Conservation (phyloP, 1,140 invertebrate genomes). For the Caerostris extrusa region DNA sequence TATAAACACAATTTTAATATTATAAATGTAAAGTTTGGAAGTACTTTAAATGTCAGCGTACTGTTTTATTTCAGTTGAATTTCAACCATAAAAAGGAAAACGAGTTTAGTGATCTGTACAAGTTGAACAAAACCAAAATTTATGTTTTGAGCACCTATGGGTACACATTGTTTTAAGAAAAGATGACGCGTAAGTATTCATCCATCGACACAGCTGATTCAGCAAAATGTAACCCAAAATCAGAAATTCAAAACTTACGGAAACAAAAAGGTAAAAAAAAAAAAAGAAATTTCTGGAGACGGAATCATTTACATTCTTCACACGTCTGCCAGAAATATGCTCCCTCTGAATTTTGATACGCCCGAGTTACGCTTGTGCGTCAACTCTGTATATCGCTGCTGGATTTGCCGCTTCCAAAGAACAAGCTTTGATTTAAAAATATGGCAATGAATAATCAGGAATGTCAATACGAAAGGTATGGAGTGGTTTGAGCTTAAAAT, state of each 20-base stretch:
- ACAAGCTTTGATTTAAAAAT: conserved; percentile 8
- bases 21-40: no score
- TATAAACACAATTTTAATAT: no score
- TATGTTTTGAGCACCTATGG: background rate
- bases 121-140: background rate
- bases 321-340: conserved; percentile 50
- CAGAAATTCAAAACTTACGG: conserved; percentile 45
- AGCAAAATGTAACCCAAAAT: conserved; percentile 17
- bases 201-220: background rate
- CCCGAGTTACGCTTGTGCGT: background rate
- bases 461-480: background rate
- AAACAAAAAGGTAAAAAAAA: background rate
- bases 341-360: conserved; percentile 40
- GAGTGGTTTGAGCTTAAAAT: background rate
- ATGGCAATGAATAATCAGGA: conserved; percentile 60
- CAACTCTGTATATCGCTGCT: background rate
- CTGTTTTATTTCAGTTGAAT: no score
- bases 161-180: background rate
- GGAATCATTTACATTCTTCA: conserved; percentile 41
- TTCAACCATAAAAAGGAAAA: no score
- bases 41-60: no score
- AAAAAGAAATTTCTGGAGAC: conserved; percentile 18
- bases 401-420: background rate
- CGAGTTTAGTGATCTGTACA: no score
- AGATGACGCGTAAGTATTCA: background rate